Conservation (phyloP, 1,140 invertebrate species). For the Pinna nobilis region DNA sequence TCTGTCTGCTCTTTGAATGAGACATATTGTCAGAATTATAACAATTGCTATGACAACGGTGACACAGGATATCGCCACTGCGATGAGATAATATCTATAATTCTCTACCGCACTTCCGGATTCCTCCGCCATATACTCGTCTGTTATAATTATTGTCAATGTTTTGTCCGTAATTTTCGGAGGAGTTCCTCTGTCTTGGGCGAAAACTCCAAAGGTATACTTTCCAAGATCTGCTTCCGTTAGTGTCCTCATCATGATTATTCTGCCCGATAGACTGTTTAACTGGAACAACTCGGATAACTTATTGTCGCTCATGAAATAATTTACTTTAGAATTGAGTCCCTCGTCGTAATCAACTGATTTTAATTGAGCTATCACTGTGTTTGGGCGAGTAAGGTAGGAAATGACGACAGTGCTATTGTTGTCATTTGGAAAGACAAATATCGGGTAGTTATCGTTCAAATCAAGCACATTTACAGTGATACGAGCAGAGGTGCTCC, state of each 20-base stretch:
- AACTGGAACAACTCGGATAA: conserved; percentile 33
- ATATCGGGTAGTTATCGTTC: conserved; percentile 60
- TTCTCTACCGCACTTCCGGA: neutral
- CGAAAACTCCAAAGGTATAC: conserved; percentile 35
- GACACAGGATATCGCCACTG: conserved; percentile 41
- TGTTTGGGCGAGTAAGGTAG: conserved; percentile 84
- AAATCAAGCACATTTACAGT: conserved; percentile 55
- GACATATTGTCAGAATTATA: conserved; percentile 43
- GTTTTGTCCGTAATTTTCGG: conserved; percentile 30
- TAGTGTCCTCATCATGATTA: conserved; percentile 23
- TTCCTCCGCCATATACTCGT: conserved; percentile 1
- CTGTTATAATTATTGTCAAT: conserved; percentile 31
- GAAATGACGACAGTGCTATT: conserved; percentile 88
- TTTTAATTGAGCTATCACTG: conserved; percentile 68
- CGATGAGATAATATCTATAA: conserved; percentile 43
- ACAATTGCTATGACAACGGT: conserved; percentile 41
- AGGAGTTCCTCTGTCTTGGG: conserved; percentile 40
- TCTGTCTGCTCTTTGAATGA: conserved; percentile 41
- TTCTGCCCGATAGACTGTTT: conserved; percentile 33
- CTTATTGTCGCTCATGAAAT: conserved; percentile 33
- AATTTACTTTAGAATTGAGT: conserved; percentile 83
- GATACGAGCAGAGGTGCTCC: conserved; percentile 48
- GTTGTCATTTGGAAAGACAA: conserved; percentile 85
- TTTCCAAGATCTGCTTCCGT: conserved; percentile 11
- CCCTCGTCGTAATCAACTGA: conserved; percentile 64